Evolutionary conservation across 2,797 vertebrate genomes (phyloP).

Genomic region (Macroramphosus scolopax): DNA sequence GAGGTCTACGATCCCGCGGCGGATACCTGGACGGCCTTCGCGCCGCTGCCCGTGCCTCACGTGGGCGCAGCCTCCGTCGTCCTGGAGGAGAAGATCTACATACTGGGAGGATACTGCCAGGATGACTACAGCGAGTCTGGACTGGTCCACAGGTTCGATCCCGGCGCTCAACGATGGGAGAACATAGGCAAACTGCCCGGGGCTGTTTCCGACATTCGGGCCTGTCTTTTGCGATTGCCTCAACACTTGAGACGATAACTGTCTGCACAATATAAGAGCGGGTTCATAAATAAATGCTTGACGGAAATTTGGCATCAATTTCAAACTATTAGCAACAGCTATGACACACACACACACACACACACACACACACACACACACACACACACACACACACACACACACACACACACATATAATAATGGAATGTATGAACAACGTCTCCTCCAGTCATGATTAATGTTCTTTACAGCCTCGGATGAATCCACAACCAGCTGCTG

Average conservation of each 20-base stretch:
- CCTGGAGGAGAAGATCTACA: constrained; percentile 75
- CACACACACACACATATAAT: no score
- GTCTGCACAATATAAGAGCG: no score
- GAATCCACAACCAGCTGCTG: no score
- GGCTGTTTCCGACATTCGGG: constrained; percentile 71
- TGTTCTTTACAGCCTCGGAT: no score
- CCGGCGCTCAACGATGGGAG: constrained; percentile 67
- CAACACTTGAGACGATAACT: constrained; percentile 51
- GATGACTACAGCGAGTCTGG: constrained; percentile 76
- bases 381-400: no score
- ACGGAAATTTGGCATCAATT: no score
- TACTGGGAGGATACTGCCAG: constrained; percentile 79
- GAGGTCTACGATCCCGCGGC: constrained; percentile 67
- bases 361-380: no score
- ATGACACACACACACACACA: no score
- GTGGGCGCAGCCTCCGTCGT: constrained; percentile 74
- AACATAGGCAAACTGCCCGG: constrained; percentile 72
- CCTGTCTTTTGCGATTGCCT: constrained; percentile 71
- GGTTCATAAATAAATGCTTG: no score
- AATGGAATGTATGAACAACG: no score
- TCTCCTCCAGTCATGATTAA: no score
- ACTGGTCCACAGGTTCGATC: constrained; percentile 74
- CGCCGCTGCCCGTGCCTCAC: constrained; percentile 66
- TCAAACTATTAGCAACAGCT: no score
- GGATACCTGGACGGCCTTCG: constrained; percentile 67